Base-by-base conservation (phyloP, 2,113 vertebrate species). In the Syngnathus scovelli region DNA sequence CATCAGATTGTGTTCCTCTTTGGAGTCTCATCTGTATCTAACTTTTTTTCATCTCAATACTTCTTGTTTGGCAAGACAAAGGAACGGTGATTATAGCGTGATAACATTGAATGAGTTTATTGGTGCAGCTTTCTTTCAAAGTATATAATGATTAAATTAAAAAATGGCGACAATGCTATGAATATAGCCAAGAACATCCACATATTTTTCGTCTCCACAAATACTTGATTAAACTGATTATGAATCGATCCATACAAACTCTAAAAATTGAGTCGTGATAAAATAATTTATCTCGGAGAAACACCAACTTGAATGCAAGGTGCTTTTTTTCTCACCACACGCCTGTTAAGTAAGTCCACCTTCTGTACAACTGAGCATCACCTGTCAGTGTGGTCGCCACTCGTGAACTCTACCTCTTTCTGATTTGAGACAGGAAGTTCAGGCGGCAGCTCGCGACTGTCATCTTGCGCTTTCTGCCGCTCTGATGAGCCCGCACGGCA, bases 401-500 rank as follows among this genome's bases (percentile, higher is more conserved):
- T 39, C 43, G 48, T 39, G 65, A 49, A 0, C 52, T 73, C 71
- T 3, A 75, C 78, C 0, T 79, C 85, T 52, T 61, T 70, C 43
- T 27, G 68, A 6, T 39, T 38, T 38, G 58, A 39, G 3, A 16
- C 6, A 1, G 2, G 37, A 5, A 41, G 10, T 38, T 41, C 77
- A 0, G 64, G 58, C 44, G 55, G 69, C 52, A 18, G 69, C 41
- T 41, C 71, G 67, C 16, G 65, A 11, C 78, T 0, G 23, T 54
- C 11, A 4, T 1, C 76, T 0, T 1, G 72, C 0, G 64, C 60
- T 23, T 38, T 64, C 56, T 3, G 61, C 1, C 0, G 19, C 67
- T 12, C 69, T 0, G 48, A 48, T 23, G 16, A 7, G 64, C 74
- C 55, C 0, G 41, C 70, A 16, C 79, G 77, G 27, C 90, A 92